Evolutionary conservation across 2,113 vertebrate species (phyloP).

Genomic region (Leptocoma aspasia): DNA sequence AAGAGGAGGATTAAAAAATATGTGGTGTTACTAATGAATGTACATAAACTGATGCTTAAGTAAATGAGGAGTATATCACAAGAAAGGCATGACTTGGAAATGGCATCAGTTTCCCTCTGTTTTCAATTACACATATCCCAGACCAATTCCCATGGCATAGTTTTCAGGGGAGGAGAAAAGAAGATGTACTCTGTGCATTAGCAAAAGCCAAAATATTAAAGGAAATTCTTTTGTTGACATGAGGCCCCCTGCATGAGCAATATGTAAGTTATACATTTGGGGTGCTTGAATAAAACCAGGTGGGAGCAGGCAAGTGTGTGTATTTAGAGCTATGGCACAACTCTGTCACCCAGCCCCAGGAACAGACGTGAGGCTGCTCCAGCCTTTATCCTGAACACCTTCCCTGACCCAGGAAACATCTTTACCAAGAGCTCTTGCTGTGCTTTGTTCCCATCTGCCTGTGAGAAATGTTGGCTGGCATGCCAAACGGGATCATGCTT

Average conservation of each 20-base stretch:
- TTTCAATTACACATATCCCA: background rate
- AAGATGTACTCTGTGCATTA: background rate
- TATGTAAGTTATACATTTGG: background rate
- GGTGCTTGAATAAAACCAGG: background rate
- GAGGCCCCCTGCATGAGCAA: background rate
- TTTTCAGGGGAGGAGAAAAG: background rate
- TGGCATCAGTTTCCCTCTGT: background rate
- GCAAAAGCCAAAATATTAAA: background rate
- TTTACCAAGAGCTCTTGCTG: background rate
- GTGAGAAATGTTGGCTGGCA: background rate
- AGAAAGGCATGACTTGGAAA: background rate
- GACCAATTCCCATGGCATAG: background rate
- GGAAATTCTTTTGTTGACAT: background rate
- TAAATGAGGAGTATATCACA: background rate
- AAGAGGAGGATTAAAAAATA: background rate
- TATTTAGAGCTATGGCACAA: background rate
- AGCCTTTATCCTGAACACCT: background rate
- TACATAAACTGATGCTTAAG: background rate
- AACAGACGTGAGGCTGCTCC: background rate
- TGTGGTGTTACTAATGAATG: background rate
- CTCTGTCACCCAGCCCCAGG: background rate
- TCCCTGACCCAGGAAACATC: background rate
- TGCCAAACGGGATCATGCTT: background rate
- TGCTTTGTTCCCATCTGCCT: background rate
- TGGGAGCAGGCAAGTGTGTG: background rate